A percentile compares a stretch with the other conserved stretches of the same genome.
Conservation (phyloP, 2,797 vertebrate genomes). For the Salarias fasciatus region DNA sequence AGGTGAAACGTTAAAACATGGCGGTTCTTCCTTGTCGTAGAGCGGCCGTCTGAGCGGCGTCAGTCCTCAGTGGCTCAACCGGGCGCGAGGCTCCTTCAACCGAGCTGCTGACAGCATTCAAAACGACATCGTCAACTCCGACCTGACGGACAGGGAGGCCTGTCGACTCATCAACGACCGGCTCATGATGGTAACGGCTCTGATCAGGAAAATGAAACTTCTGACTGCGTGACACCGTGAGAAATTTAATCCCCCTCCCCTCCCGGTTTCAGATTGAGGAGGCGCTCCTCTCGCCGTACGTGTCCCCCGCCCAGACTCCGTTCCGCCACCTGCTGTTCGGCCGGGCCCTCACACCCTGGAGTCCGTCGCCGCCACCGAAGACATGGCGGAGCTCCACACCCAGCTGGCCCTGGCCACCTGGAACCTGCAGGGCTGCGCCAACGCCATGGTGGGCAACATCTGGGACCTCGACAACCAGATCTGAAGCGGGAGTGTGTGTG, state of each 20-base stretch:
- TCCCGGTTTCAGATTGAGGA: slow-evolving; percentile 84
- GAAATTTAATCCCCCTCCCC: too few relatives aligned
- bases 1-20: not conserved
- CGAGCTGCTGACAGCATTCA: slow-evolving; percentile 76
- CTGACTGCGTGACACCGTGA: too few relatives aligned
- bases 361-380: slow-evolving; percentile 75
- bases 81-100: slow-evolving; percentile 83
- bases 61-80: slow-evolving; percentile 81
- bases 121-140: slow-evolving; percentile 66
- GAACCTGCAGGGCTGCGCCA: slow-evolving; percentile 91
- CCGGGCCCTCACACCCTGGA: slow-evolving; percentile 87
- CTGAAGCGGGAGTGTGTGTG: slow-evolving; percentile 15
- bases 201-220: too few relatives aligned
- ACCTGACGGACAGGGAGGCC: slow-evolving; percentile 78
- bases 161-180: slow-evolving; percentile 89
- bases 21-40: slow-evolving; percentile 14
- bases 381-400: slow-evolving; percentile 79
- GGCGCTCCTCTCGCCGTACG: slow-evolving; percentile 89
- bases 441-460: slow-evolving; percentile 86
- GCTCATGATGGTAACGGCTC: slow-evolving; percentile 87
- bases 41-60: slow-evolving; percentile 65
- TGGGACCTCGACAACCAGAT: slow-evolving; percentile 88
- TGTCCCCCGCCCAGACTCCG: slow-evolving; percentile 84
- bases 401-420: slow-evolving; percentile 91
- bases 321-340: slow-evolving; percentile 93